These are phyloP conservation scores for Herpailurus yagouaroundi DNA, from an alignment of 2,113 vertebrate species.

Conservation along the genomic window DNA sequence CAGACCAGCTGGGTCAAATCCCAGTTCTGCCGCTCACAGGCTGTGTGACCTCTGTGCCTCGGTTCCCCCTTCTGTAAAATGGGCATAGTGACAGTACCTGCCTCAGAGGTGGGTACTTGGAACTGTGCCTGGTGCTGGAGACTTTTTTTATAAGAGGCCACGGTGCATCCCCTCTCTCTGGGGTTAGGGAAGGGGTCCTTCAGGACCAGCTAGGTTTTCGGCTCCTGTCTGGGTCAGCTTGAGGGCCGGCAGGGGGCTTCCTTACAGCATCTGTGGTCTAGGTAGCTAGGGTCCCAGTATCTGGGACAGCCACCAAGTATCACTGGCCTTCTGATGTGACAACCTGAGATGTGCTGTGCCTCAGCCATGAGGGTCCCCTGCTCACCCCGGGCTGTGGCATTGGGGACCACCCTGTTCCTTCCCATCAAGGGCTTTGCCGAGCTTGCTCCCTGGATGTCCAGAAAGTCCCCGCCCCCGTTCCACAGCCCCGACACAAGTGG, in stretches of 20 bases:
- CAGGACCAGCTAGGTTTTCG: not conserved
- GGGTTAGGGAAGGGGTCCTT: not conserved
- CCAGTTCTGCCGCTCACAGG: not conserved
- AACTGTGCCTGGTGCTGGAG: no score
- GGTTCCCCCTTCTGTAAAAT: not conserved
- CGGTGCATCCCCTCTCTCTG: not conserved
- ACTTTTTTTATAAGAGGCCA: not conserved
- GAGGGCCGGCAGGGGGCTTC: not conserved
- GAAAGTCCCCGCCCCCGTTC: not conserved
- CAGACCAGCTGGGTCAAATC: no score
- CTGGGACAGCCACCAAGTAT: not conserved
- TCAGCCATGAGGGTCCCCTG: not conserved
- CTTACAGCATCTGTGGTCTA: not conserved
- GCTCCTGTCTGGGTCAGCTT: no score
- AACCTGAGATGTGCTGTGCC: accelerated
- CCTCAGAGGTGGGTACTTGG: not conserved
- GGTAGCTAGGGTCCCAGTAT: not conserved
- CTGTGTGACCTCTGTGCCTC: not conserved
- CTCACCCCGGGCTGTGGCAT: not conserved
- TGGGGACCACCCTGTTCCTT: not conserved
- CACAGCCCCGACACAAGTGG: not conserved
- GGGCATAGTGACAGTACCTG: not conserved
- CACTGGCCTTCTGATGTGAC: not conserved
- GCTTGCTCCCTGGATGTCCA: not conserved
- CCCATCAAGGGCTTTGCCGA: not conserved